Base-by-base conservation (phyloP, 2,888 invertebrate species). In the Sesia apiformis region DNA sequence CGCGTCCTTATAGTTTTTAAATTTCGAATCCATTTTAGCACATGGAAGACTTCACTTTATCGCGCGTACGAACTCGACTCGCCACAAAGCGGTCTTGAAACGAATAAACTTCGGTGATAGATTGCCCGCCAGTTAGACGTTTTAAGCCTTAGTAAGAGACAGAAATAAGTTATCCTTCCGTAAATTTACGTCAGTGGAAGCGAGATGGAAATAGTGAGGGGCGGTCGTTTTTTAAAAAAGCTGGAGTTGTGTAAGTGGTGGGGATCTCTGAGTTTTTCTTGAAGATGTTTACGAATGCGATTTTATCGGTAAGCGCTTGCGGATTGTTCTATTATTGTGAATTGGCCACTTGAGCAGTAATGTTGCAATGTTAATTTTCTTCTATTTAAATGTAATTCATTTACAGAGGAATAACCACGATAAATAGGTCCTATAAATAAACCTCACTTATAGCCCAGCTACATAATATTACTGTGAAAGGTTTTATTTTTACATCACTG, bases 221-320 rank as follows among this genome's bases (percentile, higher is more conserved):
- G 75, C 73, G 76, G 79, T 76, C 78, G 79, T 80, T 85, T 86
- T 83, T 82, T 82, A 80, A 85, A 85, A 54, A 85, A 89, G 83
- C 62, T 67, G 78, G 81, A 87, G 87, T 85, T 84, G 81, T 76
- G 75, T 84, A 86, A 86, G 87, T 84, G 81, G 88, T 84, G 88
- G 88, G 87, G 87, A 87, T 87, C 84, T 81, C 80, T 81, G 81
- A 84, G 84, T 86, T 89, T 87, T 88, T 87, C 88, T 87, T 87
- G 76, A 88, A 88, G 89, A 87, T 86, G 86, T 89, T 89, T 87
- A 87, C 83, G 84, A 76, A 84, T 80, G 80, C 81, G 81, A 87
- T 86, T 86, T 84, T 84, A 87, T 85, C 87, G 83, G 74, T 72
- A 64, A 74, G 69, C 76, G 69, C 73, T 72, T 72, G 74, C 69